Evolutionary conservation across 2,113 vertebrate species (phyloP).

Genomic region (Piaya cayana): DNA sequence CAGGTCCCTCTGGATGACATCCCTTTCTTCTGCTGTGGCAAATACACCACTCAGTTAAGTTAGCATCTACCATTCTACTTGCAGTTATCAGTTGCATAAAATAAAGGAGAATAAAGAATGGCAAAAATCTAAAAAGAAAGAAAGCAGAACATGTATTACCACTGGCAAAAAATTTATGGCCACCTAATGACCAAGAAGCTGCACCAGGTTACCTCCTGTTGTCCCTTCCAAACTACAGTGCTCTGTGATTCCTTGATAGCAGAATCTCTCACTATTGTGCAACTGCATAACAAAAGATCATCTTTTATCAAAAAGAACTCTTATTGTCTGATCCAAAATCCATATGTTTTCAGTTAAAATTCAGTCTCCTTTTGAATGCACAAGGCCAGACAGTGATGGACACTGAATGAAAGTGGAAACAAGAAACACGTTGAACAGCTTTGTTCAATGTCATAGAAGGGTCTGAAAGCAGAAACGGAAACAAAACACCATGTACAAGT

Average conservation of each 20-base stretch:
- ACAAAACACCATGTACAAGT: neutral
- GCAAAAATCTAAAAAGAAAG: neutral
- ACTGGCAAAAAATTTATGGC: neutral
- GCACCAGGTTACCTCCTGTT: neutral
- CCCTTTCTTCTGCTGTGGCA: too few species aligned
- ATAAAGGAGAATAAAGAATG: neutral
- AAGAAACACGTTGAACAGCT: neutral
- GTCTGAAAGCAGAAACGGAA: conserved; percentile 5
- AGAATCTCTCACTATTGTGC: neutral
- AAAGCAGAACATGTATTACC: neutral
- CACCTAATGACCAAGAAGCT: rapidly evolving
- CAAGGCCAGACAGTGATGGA: neutral
- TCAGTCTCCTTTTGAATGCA: neutral
- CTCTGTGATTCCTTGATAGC: neutral
- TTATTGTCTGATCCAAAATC: neutral
- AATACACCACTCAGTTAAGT: neutral
- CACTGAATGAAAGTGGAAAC: neutral
- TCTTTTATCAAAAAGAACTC: neutral
- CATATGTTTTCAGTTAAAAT: neutral
- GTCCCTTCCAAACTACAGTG: neutral
- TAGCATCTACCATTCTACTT: neutral
- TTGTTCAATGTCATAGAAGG: neutral
- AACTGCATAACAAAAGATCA: neutral
- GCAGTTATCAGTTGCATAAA: neutral
- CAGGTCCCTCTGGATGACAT: too few species aligned